These are phyloP conservation scores for Coregonus clupeaformis DNA, from an alignment of 2,113 vertebrate species.

Conservation along the genomic window DNA sequence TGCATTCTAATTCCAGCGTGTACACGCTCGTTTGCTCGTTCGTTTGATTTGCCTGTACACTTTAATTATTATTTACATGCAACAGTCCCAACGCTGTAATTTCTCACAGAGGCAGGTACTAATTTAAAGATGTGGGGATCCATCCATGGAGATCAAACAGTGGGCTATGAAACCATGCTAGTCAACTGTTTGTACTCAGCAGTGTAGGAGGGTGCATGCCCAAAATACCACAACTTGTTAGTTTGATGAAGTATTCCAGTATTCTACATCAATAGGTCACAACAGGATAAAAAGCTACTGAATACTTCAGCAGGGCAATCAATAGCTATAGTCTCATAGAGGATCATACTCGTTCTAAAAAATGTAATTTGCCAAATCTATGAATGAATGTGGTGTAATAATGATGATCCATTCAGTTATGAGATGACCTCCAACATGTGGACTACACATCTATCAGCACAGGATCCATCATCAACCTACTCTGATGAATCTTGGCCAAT, in stretches of 20 bases:
- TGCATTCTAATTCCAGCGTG: no score
- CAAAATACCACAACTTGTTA: background rate
- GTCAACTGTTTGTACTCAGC: background rate
- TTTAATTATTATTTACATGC: slow-evolving; percentile 62
- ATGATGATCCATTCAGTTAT: background rate
- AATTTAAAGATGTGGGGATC: slow-evolving; percentile 17
- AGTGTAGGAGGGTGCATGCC: background rate
- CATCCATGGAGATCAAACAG: background rate
- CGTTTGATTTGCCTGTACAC: slow-evolving; percentile 21
- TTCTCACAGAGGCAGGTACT: slow-evolving; percentile 29
- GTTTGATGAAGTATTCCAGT: background rate
- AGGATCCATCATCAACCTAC: background rate
- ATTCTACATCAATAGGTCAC: background rate
- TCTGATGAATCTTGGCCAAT: slow-evolving; percentile 3
- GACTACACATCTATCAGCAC: slow-evolving; percentile 2
- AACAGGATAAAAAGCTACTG: no score
- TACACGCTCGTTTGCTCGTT: no score
- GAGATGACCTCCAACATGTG: background rate
- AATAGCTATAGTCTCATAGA: no score
- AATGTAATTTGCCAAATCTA: background rate
- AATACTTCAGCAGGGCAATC: no score
- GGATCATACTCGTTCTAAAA: no score
- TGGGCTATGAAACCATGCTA: background rate
- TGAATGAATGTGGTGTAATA: background rate
- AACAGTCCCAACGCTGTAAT: slow-evolving; percentile 24